phyloP scores from a whole-genome alignment of 2,888 invertebrate species.

The Netelia virgata region DNA sequence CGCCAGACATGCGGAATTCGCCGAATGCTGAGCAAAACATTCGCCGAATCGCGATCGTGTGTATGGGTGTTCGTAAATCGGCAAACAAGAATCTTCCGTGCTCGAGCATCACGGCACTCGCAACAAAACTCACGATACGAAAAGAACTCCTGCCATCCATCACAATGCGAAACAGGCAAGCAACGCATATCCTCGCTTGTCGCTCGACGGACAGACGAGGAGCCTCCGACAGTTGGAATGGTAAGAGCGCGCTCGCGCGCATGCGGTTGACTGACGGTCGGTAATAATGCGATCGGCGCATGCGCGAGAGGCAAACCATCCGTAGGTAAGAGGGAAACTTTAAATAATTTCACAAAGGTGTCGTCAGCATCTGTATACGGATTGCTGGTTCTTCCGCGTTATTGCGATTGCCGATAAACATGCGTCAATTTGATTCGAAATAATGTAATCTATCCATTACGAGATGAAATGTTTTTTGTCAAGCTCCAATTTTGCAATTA shows the following conservation, averaged over 20 bases:
- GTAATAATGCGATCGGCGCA: not conserved
- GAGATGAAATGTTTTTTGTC: too few relatives aligned
- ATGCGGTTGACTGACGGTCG: conserved; percentile 1
- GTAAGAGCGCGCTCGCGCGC: not conserved
- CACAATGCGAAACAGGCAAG: not conserved
- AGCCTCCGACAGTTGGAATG: not conserved
- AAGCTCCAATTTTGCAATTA: too few relatives aligned
- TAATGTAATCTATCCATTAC: not conserved
- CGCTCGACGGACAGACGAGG: not conserved
- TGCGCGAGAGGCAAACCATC: not conserved
- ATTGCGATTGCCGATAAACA: not conserved
- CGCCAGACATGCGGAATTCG: too few relatives aligned
- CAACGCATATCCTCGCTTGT: not conserved
- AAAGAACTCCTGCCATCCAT: not conserved
- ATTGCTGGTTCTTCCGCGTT: not conserved
- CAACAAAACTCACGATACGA: not conserved
- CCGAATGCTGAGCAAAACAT: too few relatives aligned
- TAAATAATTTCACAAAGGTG: conserved; percentile 14
- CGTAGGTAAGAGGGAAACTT: not conserved
- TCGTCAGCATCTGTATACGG: not conserved
- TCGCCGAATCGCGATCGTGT: too few relatives aligned
- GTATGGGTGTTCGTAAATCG: too few relatives aligned
- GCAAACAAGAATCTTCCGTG: too few relatives aligned
- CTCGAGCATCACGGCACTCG: too few relatives aligned
- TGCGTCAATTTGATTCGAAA: not conserved